Base-by-base conservation (phyloP, 53 echinoderm and acorn worm genomes). In the Zoroaster sp. region DNA sequence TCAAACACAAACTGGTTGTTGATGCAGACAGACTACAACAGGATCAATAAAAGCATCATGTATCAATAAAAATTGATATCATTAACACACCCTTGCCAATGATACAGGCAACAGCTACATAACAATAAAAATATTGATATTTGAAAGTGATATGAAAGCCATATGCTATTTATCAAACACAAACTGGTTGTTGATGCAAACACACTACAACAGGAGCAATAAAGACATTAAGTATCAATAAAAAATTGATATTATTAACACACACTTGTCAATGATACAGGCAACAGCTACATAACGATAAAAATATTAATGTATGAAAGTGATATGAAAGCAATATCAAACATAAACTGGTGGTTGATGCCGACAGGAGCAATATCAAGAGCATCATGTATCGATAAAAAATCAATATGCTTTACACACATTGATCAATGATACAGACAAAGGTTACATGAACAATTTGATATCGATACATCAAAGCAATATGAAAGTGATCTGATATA, bases 41-140 rank as follows among this genome's bases (percentile, higher is more conserved):
- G 47, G 47, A 9, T 7, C 7, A 46, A 46, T n/a, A n/a, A n/a
- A n/a, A n/a, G n/a, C n/a, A n/a, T n/a, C n/a, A n/a, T n/a, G n/a
- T n/a, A n/a, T n/a, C n/a, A n/a, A n/a, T n/a, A n/a, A n/a, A n/a
- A n/a, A n/a, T n/a, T n/a, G n/a, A n/a, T n/a, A n/a, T n/a, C n/a
- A n/a, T n/a, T n/a, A 32, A 43, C 28, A 43, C 82, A 43, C 82
- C 66, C 15, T 5, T 1, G 14, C 66, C 17, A 31, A 66, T 68
- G 32, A 66, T 21, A 67, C 82, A 82, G 28, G 66, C 82, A 14
- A 82, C 82, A 25, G n/a, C 82, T 82, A 2, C 38, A 78, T 5
- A 18, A 21, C 21, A 54, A 11, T 35, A 25, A 38, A 17, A 78
- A 10, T 23, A 78, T 23, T 36, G 0, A 78, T 20, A 39, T 35